phyloP scores from a whole-genome alignment of 2,888 invertebrate species.

The Athalia rosae region DNA sequence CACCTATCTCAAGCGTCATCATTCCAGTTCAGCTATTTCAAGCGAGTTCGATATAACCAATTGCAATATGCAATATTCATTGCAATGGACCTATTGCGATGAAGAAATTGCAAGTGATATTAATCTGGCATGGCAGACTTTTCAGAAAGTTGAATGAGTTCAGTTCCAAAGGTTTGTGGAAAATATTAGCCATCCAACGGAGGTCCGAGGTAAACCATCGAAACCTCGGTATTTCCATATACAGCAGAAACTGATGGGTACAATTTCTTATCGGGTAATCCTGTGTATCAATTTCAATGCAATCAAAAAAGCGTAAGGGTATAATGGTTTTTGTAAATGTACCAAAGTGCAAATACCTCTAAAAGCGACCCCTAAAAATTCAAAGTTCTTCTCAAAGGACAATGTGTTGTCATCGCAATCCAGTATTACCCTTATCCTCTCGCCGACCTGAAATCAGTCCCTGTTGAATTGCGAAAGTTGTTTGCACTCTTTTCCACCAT shows the following conservation, averaged over 20 bases:
- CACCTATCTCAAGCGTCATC: too few species aligned
- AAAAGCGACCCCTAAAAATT: slow-evolving; percentile 98
- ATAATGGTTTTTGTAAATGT: slow-evolving; percentile 4
- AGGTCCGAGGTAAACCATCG: slow-evolving; percentile 98
- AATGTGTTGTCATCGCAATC: slow-evolving; percentile 98
- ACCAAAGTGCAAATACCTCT: slow-evolving; percentile 78
- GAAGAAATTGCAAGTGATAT: background rate
- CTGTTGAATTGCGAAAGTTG: slow-evolving; percentile 1
- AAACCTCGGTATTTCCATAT: slow-evolving; percentile 99
- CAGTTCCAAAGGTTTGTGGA: background rate
- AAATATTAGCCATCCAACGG: slow-evolving; percentile 93
- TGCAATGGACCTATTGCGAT: too few species aligned
- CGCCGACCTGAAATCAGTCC: slow-evolving; percentile 86
- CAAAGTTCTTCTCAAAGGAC: slow-evolving; percentile 98
- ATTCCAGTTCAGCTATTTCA: too few species aligned
- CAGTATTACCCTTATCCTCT: slow-evolving; percentile 96
- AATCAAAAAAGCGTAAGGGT: slow-evolving; percentile 45
- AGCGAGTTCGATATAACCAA: too few species aligned
- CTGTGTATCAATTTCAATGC: slow-evolving; percentile 72
- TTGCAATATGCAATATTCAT: too few species aligned
- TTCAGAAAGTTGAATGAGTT: background rate
- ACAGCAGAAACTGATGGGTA: slow-evolving; percentile 98
- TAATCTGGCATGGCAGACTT: slow-evolving; percentile 12
- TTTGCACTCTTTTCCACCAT: background rate
- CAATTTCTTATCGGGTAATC: slow-evolving; percentile 92